These are phyloP conservation scores for Siniperca chuatsi DNA, from an alignment of 2,113 vertebrate genomes.

Conservation along the genomic window DNA sequence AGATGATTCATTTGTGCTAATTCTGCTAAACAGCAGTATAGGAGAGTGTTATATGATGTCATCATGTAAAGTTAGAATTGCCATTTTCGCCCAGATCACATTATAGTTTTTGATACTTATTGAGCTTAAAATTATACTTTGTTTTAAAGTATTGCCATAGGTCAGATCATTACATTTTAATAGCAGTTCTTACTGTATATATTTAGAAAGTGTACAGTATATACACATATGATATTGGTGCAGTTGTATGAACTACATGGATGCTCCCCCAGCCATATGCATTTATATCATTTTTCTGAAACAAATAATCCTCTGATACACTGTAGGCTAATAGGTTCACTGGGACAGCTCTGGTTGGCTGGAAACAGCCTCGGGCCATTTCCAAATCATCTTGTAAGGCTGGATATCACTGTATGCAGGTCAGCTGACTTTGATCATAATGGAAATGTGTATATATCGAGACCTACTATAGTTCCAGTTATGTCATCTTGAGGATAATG, in stretches of 20 bases:
- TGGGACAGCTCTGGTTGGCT: constrained; percentile 4
- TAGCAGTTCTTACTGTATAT: background rate
- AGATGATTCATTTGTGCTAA: background rate
- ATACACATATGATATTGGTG: background rate
- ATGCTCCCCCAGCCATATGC: background rate
- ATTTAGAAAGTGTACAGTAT: background rate
- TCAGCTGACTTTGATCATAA: constrained; percentile 6
- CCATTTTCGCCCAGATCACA: background rate
- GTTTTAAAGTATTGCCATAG: too few relatives aligned
- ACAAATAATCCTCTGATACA: background rate
- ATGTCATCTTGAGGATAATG: background rate
- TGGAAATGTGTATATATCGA: background rate
- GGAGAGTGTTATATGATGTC: background rate
- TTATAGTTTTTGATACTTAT: too few relatives aligned
- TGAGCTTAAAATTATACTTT: background rate
- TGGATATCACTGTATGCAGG: background rate
- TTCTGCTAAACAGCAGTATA: background rate
- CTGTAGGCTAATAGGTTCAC: background rate
- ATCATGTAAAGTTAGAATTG: background rate
- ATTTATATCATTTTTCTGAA: background rate
- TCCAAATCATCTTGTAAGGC: background rate
- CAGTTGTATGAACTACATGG: background rate
- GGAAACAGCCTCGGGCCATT: background rate
- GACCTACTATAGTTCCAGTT: background rate
- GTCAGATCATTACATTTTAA: background rate